These are phyloP conservation scores for Drosophila anomelani DNA, from an alignment of 2,888 invertebrate species.

Conservation along the genomic window DNA sequence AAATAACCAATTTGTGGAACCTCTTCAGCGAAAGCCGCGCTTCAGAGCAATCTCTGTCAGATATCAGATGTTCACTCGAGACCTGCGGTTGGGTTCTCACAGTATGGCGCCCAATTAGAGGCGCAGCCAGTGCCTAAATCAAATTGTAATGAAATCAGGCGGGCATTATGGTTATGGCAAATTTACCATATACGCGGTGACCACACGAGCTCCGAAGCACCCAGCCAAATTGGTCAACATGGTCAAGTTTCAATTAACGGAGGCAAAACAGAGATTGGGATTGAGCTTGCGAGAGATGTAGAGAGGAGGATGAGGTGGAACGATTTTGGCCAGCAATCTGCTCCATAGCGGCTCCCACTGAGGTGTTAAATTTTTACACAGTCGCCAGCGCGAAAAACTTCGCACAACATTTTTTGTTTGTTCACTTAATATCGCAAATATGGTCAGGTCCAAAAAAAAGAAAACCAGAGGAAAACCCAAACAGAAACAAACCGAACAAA, in stretches of 20 bases:
- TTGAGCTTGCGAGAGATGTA: background rate
- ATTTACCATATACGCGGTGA: constrained; percentile 78
- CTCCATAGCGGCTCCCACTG: constrained; percentile 46
- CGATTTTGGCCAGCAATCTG: constrained; percentile 31
- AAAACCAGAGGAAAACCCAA: background rate
- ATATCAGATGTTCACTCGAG: constrained; percentile 1
- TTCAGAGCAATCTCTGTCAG: background rate
- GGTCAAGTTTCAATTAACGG: constrained; percentile 80
- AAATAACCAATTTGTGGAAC: background rate
- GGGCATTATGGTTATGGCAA: constrained; percentile 80
- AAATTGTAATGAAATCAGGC: constrained; percentile 77
- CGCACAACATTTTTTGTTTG: constrained; percentile 41
- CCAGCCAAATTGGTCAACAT: constrained; percentile 77
- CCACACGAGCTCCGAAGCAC: constrained; percentile 34
- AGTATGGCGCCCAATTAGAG: constrained; percentile 78
- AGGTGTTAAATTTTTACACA: constrained; percentile 83
- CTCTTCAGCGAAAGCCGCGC: background rate
- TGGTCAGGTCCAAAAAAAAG: constrained; percentile 52
- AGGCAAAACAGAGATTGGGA: constrained; percentile 56
- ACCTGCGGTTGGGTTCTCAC: constrained; percentile 67
- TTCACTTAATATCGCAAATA: constrained; percentile 23
- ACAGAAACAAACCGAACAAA: constrained; percentile 8
- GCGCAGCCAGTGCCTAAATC: constrained; percentile 72
- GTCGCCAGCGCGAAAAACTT: constrained; percentile 66
- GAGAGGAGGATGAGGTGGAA: background rate